Base-by-base conservation (phyloP, 2,797 vertebrate genomes). In the Alectoris magna region DNA sequence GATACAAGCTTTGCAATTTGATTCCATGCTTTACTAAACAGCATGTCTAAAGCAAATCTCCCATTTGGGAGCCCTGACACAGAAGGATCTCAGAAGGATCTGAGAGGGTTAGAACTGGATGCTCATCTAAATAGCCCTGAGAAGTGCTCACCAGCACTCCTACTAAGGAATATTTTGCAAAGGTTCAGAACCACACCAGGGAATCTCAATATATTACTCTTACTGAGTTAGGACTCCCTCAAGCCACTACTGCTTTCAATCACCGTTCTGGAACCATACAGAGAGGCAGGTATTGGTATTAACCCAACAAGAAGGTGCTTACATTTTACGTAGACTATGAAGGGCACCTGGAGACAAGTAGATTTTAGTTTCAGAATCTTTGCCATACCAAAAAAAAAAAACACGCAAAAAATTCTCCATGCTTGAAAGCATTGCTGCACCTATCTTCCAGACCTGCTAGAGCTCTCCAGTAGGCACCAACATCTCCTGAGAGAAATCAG, bases 1-100 rank as follows among this genome's bases (percentile, higher is more conserved):
- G 2, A 7, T 17, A n/a, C 0, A 0, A 1, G 1, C 24, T 55
- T 55, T 49, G 4, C n/a, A 46, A 1, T 22, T 78, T 51, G 21
- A 69, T 31, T 68, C 2, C 1, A 22, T 38, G 3, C 3, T 63
- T 63, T 26, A 13, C 23, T 87, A 36, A 34, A 88, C 70, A 27
- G 1, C 4, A 6, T 51, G 1, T 19, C 10, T 17, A 58, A 51
- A 6, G 5, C 4, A 63, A 4, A 1, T 0, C 3, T 85, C 51
- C 51, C 14, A 67, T 56, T 27, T 27, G 64, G n/a, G 14, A 38
- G 1, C 10, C 46, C 23, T 31, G 73, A 39, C 2, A 44, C 34
- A 13, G 34, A 34, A 34, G 34, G 34, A 34, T 34, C 34, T 34
- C 34, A 34, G 34, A 34, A n/a, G 6, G 4, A 43, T 14, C 51